Evolutionary conservation across 2,888 invertebrate genomes (phyloP).

Genomic region (Euplexia lucipara): DNA sequence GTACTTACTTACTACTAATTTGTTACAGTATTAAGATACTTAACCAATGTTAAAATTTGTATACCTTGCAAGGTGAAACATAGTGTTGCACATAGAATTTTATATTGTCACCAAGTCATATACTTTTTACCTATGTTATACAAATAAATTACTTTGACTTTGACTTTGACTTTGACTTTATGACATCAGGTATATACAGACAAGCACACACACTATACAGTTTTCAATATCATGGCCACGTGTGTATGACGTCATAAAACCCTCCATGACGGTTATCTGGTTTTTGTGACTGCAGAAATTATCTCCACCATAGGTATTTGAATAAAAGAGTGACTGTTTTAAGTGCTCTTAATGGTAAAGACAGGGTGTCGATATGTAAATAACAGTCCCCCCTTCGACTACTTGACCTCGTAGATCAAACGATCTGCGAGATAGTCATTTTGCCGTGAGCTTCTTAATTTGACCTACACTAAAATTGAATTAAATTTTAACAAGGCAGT

Average conservation of each 20-base stretch:
- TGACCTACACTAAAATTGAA: not conserved
- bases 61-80: too few relatives aligned
- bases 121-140: too few relatives aligned
- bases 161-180: too few relatives aligned
- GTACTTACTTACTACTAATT: too few relatives aligned
- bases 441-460: not conserved
- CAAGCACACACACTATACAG: not conserved
- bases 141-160: too few relatives aligned
- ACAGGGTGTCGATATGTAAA: conserved; percentile 24
- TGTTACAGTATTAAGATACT: too few relatives aligned
- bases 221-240: not conserved
- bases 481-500: not conserved
- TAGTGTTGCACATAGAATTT: too few relatives aligned
- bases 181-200: not conserved
- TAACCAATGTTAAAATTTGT: too few relatives aligned
- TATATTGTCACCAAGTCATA: too few relatives aligned
- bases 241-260: conserved; percentile 13
- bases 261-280: too few relatives aligned
- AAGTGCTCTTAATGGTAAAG: conserved; percentile 8
- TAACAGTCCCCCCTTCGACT: not conserved
- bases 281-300: conserved; percentile 6
- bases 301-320: not conserved
- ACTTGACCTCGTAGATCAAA: conserved; percentile 36
- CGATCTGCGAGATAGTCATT: conserved; percentile 22
- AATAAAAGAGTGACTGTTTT: not conserved